These are phyloP conservation scores for Aix galericulata DNA, from an alignment of 2,113 vertebrate genomes.

Conservation along the genomic window DNA sequence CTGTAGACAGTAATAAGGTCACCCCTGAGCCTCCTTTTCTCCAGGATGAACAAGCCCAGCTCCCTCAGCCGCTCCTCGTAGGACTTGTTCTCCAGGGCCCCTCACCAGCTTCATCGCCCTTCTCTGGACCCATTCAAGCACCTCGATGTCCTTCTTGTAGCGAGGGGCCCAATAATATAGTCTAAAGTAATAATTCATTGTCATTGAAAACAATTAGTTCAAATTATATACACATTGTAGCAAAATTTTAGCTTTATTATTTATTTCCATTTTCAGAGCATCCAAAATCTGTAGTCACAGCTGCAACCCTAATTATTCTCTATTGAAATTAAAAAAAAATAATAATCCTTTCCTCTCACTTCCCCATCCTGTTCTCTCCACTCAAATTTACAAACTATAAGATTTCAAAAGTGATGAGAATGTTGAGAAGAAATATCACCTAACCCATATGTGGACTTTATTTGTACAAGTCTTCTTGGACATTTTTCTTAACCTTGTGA, in stretches of 20 bases:
- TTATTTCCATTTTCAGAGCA: background rate
- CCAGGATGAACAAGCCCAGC: too few species aligned
- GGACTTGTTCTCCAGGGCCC: too few species aligned
- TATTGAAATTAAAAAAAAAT: background rate
- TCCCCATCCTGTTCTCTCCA: background rate
- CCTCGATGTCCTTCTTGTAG: too few species aligned
- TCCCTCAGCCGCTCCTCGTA: too few species aligned
- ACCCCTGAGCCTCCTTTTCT: too few species aligned
- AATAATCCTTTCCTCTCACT: rapidly evolving
- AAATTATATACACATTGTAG: background rate
- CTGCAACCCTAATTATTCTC: background rate
- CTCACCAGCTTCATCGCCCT: too few species aligned
- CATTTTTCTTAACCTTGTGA: background rate
- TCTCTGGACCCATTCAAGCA: too few species aligned
- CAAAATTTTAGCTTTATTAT: background rate
- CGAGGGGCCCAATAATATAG: background rate
- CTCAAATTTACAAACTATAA: background rate
- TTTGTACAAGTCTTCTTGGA: background rate
- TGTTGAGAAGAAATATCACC: background rate
- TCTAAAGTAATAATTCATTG: background rate
- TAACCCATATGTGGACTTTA: background rate
- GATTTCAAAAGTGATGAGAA: background rate
- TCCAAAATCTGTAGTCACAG: background rate
- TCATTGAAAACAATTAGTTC: background rate
- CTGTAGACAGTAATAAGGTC: too few species aligned